A percentile compares a stretch with the other conserved stretches of the same genome.
Conservation (phyloP, 2,797 vertebrate genomes). For the Sebastes itinus region DNA sequence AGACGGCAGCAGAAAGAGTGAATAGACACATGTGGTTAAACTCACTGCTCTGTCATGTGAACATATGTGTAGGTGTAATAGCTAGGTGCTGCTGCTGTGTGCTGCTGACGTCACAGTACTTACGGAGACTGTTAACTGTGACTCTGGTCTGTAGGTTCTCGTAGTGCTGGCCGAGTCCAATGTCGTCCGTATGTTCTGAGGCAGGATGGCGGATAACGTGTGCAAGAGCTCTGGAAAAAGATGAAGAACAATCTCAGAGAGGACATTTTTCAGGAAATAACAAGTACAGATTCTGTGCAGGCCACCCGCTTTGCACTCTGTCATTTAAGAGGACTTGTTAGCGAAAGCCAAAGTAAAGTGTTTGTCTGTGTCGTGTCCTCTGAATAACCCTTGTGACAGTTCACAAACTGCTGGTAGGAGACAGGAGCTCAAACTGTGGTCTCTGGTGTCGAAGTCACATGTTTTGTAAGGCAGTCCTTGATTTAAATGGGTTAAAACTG, state of each 20-base stretch:
- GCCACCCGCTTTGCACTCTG: not conserved
- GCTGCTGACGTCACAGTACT: slow-evolving; percentile 74
- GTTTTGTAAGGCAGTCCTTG: not conserved
- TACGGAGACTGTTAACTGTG: slow-evolving; percentile 90
- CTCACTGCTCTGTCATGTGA: not conserved
- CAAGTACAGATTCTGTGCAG: not conserved
- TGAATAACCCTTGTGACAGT: not conserved
- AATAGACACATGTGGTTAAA: not conserved
- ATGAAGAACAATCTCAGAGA: slow-evolving; percentile 22
- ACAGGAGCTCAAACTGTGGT: not conserved
- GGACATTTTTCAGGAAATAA: not conserved
- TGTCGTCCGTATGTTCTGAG: slow-evolving; percentile 88
- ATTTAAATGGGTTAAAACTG: not conserved
- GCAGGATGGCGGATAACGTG: slow-evolving; percentile 94
- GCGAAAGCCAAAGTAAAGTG: not conserved
- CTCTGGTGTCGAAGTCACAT: not conserved
- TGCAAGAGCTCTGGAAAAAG: slow-evolving; percentile 89
- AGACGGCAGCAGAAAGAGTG: not conserved
- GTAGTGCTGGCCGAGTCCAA: slow-evolving; percentile 91
- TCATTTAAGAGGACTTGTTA: not conserved
- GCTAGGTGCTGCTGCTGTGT: not conserved
- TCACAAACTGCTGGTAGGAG: not conserved
- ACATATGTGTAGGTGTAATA: not conserved
- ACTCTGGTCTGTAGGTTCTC: slow-evolving; percentile 91
- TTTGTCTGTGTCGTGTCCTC: no score